Base-by-base conservation (phyloP, 2,113 vertebrate species). In the Callipepla californica region DNA sequence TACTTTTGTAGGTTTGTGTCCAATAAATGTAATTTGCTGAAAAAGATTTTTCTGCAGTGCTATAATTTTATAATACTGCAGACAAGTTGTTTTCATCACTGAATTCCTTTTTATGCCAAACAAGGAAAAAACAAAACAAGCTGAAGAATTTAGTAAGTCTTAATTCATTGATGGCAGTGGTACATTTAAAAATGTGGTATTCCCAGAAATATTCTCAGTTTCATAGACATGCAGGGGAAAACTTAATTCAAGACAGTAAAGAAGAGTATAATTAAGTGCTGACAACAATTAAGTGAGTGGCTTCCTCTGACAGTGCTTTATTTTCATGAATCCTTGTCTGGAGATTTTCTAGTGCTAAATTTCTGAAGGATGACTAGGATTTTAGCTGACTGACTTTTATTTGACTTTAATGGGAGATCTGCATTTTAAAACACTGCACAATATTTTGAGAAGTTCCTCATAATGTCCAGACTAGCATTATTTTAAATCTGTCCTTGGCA, bases 371-470 rank as follows among this genome's bases (percentile, higher is more conserved):
- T 83, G 51, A 40, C 47, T 91, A 40, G n/a, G 44, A 91, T 94
- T 94, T 94, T 75, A 88, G 65, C 57, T 92, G 72, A 19, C 72
- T 90, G 91, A 94, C 87, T 95, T 95, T 73, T 94, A 88, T 95
- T 87, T 96, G 61, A 91, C 90, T 94, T 94, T 91, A 94, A 87
- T 78, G 76, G 65, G 73, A 91, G 73, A 85, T 80, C 65, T 94
- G 69, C 69, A 38, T 94, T 92, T 94, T 86, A 86, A 93, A 95
- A 34, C 42, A 67, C 40, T 15, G 2, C 59, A 44, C 67, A 74
- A 65, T 50, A 48, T 82, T 91, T 87, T 57, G 76, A 86, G 40
- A 96, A 94, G 69, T 94, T 90, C 57, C 80, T 93, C 40, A 14
- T 86, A 69, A 79, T 83, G 89, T 94, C 92, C 92, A 90, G 80